Evolutionary conservation across 2,888 invertebrate genomes (phyloP), one percentile per base, ranked within the genome.

Genomic region (Patella ulyssiponensis): DNA sequence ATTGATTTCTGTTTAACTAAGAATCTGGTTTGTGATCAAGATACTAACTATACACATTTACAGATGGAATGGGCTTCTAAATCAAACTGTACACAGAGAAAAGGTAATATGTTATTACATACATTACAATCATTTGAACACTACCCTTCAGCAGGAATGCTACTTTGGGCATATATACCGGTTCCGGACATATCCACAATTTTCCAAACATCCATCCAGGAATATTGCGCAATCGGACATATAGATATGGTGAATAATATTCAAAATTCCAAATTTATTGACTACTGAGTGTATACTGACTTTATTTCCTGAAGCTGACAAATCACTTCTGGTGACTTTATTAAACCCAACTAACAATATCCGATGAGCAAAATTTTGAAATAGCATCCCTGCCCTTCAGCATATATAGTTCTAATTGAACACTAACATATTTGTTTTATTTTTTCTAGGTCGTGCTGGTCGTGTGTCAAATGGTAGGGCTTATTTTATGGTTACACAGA

Each of bases 1-100:
- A 95, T 98, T 87, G 98, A 99, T 92, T 98, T 96, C 92, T 98
- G 98, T 92, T 93, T 98, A 80, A 96, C 96, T 79, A 98, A 98
- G 93, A 94, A 94, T 56, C 92, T 97, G 85, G 93, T 95, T 7
- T 94, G 95, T 73, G 96, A 98, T 90, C 92, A 94, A 1, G 92
- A 93, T 0, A 96, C 97, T 0, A 96, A 96, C 93, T 96, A 95
- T 90, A 94, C 95, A 27, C 94, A 95, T 71, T 93, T 98, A 71
- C 94, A 95, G 86, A 89, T 97, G 82, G 93, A 94, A 78, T 98
- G 98, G 98, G 96, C 98, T 0, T 95, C 97, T 0, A 95, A 96
- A 88, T 94, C 95, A 0, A 98, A 96, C 92, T 97, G 97, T 88
- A 94, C 94, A 52, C 98, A 98, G 92, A 94, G 98, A 76, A 92